Evolutionary conservation across 2,888 invertebrate genomes (phyloP).

Genomic region (Habrosyne pyritoides): DNA sequence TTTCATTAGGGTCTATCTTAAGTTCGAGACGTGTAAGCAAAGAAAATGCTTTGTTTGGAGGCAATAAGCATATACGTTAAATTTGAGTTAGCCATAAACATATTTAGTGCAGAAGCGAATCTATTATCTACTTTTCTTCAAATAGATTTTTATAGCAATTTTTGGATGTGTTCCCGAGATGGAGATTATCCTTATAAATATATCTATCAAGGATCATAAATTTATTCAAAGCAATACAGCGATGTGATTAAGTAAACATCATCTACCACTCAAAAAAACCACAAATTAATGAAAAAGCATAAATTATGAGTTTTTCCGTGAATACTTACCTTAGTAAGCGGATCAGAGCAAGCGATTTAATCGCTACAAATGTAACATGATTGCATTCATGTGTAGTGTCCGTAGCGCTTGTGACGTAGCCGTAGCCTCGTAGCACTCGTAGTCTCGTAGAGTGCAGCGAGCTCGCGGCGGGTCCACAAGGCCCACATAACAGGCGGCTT

Average conservation of each 20-base stretch:
- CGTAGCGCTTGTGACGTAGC: slow-evolving; percentile 26
- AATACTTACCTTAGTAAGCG: background rate
- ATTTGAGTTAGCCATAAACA: no score
- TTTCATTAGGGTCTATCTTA: background rate
- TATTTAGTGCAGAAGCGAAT: no score
- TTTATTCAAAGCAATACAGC: no score
- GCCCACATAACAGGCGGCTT: slow-evolving; percentile 62
- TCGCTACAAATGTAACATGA: slow-evolving; percentile 28
- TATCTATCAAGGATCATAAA: no score
- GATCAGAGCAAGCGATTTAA: slow-evolving; percentile 3
- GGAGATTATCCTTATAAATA: no score
- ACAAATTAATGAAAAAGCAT: no score
- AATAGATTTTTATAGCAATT: no score
- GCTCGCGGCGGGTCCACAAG: slow-evolving; percentile 27
- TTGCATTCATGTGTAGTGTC: slow-evolving; percentile 37
- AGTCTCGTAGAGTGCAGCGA: slow-evolving; percentile 22
- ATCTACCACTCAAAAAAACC: no score
- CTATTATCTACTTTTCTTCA: no score
- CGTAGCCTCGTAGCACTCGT: slow-evolving; percentile 25
- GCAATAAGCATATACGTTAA: background rate
- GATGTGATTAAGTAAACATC: no score
- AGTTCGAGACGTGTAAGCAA: background rate
- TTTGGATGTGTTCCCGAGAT: no score
- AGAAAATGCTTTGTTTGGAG: background rate
- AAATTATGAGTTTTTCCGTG: background rate